Evolutionary conservation across 2,888 invertebrate genomes (phyloP).

Genomic region (Linyphia triangularis): DNA sequence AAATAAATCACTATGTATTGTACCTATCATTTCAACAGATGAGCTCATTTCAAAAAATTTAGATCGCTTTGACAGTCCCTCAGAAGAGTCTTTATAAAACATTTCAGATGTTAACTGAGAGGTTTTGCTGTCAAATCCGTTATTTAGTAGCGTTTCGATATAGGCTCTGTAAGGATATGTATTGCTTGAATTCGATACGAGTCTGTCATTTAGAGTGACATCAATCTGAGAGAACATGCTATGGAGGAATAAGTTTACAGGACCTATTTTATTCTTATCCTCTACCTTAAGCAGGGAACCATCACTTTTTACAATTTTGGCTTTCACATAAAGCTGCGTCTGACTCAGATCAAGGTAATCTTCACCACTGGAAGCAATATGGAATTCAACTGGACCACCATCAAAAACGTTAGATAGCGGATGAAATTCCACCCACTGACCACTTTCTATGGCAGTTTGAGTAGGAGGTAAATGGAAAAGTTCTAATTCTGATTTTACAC

Average conservation of each 20-base stretch:
- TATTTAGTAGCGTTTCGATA: constrained; percentile 40
- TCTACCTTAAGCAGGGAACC: neutral
- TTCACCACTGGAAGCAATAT: constrained; percentile 41
- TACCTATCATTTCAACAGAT: constrained; percentile 53
- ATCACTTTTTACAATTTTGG: constrained; percentile 46
- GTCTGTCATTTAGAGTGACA: constrained; percentile 20
- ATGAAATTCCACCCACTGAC: constrained; percentile 27
- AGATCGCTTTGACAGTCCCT: constrained; percentile 17
- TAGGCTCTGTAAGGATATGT: constrained; percentile 42
- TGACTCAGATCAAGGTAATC: constrained; percentile 33
- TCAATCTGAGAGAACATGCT: neutral
- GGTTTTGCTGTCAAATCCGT: constrained; percentile 31
- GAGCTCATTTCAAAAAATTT: constrained; percentile 27
- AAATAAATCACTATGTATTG: constrained; percentile 61
- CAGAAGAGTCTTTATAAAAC: constrained; percentile 35
- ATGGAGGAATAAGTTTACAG: neutral
- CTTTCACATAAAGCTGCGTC: constrained; percentile 42
- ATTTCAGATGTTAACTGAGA: constrained; percentile 32
- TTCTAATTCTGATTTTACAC: constrained; percentile 23
- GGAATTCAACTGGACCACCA: constrained; percentile 45
- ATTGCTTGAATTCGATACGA: constrained; percentile 38
- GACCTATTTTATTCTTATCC: neutral
- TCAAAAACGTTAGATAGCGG: constrained; percentile 6
- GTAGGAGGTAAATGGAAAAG: neutral
- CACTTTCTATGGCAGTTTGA: constrained; percentile 7